Conservation (phyloP, 2,113 vertebrate genomes). For the Tringa solitaria region DNA sequence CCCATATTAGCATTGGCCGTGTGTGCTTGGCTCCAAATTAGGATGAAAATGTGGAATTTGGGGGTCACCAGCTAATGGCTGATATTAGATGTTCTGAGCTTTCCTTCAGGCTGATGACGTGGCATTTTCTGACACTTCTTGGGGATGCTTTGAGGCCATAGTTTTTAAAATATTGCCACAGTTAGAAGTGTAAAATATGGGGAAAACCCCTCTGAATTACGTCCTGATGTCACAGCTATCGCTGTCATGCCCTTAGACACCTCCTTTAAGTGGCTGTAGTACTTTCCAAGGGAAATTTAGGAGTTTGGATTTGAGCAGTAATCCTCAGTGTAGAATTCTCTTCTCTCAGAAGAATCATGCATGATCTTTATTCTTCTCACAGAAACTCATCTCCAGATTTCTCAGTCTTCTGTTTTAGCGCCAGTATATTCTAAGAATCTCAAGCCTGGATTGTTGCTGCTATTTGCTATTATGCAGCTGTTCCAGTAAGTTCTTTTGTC, state of each 20-base stretch:
- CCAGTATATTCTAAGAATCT: not conserved
- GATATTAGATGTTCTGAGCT: not conserved
- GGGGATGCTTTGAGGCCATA: not conserved
- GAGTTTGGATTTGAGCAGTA: not conserved
- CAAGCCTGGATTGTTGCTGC: not conserved
- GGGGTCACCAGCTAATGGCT: not conserved
- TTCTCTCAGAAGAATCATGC: not conserved
- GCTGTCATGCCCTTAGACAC: not conserved
- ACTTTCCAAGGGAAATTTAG: not conserved
- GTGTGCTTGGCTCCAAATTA: not conserved
- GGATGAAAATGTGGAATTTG: not conserved
- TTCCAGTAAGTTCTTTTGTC: constrained; percentile 2
- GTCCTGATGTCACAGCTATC: not conserved
- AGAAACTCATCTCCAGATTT: not conserved
- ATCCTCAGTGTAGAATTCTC: not conserved
- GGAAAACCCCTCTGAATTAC: not conserved
- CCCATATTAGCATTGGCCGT: not conserved
- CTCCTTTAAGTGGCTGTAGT: not conserved
- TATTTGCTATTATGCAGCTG: not conserved
- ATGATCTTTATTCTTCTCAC: not conserved
- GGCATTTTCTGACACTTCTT: not conserved
- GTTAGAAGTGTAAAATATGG: not conserved
- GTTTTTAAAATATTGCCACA: not conserved
- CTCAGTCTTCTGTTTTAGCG: not conserved
- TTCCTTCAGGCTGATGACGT: not conserved